Base-by-base conservation (phyloP, 2,113 vertebrate genomes). In the Alosa alosa region DNA sequence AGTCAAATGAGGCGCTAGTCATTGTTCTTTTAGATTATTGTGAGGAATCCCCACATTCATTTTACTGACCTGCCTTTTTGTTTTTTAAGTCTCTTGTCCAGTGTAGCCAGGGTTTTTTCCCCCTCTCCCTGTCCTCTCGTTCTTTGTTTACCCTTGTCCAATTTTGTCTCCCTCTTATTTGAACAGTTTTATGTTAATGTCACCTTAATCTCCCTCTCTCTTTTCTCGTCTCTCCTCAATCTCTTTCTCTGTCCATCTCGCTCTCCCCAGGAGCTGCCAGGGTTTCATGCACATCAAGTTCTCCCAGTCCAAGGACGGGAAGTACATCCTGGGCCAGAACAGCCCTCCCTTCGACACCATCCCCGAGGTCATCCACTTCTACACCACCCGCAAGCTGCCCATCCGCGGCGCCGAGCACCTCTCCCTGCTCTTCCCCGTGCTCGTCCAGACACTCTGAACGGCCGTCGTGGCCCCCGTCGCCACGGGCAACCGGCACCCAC, bases 281-380 rank as follows among this genome's bases (percentile, higher is more conserved):
- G 98, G 98, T 89, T 99, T 99, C 93, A 99, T 99, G 98, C 98
- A 99, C 90, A 99, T 99, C 97, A 99, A 99, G 93, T 96, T 99
- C 93, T 95, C 94, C 47, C 96, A 95, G 94, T 96, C 95, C 88
- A 95, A 97, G 93, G 97, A 99, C n/a, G 94, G 95, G 15, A 96
- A 97, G 81, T 99, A 97, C 81, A 92, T 99, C 90, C 95, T 99
- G 85, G 98, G 98, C 44, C 97, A 99, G 93, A 99, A 99, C 94
- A 99, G 98, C 89, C 98, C 98, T 75, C 98, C 97, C 0, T 99
- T 99, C 84, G 89, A 95, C 94, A 98, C 96, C 13, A 96, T 99
- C 91, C 97, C 98, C 0, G 98, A 99, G 94, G 98, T 98, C 92
- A 98, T 99, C 94, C 96, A 99, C 91, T 97, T 96, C 95, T 99